Conservation (phyloP, 2,888 invertebrate species). For the Scelioninae gen. 2 region DNA sequence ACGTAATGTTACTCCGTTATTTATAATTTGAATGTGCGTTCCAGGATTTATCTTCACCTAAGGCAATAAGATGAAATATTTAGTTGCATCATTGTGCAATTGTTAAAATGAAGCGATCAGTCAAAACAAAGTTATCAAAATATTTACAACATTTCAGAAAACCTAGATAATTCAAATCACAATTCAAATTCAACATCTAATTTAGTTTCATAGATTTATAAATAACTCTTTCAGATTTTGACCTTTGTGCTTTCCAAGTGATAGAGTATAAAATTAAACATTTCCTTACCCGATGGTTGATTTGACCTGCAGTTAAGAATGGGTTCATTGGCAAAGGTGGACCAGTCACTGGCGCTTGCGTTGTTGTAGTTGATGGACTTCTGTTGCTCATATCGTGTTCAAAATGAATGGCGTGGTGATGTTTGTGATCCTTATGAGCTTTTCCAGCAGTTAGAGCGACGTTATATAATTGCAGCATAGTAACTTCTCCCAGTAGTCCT, state of each 20-base stretch:
- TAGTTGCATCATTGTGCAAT: slow-evolving; percentile 8
- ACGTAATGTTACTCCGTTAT: slow-evolving; percentile 71
- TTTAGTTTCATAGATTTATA: too few relatives aligned
- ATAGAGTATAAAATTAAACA: too few relatives aligned
- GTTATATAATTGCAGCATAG: slow-evolving; percentile 87
- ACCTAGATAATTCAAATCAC: too few relatives aligned
- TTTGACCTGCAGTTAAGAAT: slow-evolving; percentile 78
- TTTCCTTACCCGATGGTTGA: slow-evolving; percentile 37
- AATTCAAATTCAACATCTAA: too few relatives aligned
- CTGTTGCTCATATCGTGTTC: slow-evolving; percentile 83
- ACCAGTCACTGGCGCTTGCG: slow-evolving; percentile 77
- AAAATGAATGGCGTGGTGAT: slow-evolving; percentile 89
- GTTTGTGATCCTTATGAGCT: slow-evolving; percentile 91
- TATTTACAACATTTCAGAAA: too few relatives aligned
- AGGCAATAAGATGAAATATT: slow-evolving; percentile 21
- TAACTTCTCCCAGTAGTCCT: slow-evolving; percentile 85
- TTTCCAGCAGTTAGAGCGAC: slow-evolving; percentile 90
- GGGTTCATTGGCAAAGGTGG: slow-evolving; percentile 77
- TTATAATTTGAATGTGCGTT: slow-evolving; percentile 68
- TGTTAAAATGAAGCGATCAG: slow-evolving; percentile 7
- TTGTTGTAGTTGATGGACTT: slow-evolving; percentile 79
- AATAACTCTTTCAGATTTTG: too few relatives aligned
- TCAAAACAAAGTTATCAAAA: slow-evolving; percentile 2
- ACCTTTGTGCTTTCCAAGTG: too few relatives aligned
- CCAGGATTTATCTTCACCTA: slow-evolving; percentile 73